Evolutionary conservation across 2,797 vertebrate genomes (phyloP).

Genomic region (Prionace glauca): DNA sequence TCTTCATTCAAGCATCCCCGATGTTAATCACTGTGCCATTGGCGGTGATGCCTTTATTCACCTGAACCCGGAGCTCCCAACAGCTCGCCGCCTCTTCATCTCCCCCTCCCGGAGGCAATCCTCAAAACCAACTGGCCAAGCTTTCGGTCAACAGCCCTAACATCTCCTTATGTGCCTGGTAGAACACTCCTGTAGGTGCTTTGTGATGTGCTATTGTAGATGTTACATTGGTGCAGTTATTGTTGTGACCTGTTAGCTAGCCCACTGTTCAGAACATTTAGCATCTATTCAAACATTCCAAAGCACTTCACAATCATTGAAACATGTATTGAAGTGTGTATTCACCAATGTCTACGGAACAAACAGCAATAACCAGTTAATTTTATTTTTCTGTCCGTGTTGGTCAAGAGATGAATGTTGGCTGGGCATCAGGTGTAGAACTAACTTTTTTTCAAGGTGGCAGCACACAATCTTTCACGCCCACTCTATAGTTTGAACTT

Average conservation of each 20-base stretch:
- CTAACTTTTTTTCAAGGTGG: neutral
- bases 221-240: neutral
- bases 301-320: too few species aligned
- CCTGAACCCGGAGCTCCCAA: neutral
- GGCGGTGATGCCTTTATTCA: neutral
- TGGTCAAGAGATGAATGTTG: neutral
- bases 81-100: too few species aligned
- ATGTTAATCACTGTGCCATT: neutral
- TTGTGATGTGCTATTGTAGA: neutral
- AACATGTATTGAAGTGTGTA: too few species aligned
- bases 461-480: neutral
- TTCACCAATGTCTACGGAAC: too few species aligned
- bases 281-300: too few species aligned
- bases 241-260: neutral
- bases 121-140: neutral
- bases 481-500: neutral
- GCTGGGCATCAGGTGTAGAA: neutral
- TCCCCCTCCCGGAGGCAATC: neutral
- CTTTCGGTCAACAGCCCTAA: neutral
- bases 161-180: neutral
- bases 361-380: neutral
- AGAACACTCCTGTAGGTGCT: neutral
- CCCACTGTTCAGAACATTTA: too few species aligned
- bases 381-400: neutral
- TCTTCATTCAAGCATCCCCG: neutral